phyloP scores from a whole-genome alignment of 1,140 invertebrate genomes.

The Drosophila nikananu region DNA sequence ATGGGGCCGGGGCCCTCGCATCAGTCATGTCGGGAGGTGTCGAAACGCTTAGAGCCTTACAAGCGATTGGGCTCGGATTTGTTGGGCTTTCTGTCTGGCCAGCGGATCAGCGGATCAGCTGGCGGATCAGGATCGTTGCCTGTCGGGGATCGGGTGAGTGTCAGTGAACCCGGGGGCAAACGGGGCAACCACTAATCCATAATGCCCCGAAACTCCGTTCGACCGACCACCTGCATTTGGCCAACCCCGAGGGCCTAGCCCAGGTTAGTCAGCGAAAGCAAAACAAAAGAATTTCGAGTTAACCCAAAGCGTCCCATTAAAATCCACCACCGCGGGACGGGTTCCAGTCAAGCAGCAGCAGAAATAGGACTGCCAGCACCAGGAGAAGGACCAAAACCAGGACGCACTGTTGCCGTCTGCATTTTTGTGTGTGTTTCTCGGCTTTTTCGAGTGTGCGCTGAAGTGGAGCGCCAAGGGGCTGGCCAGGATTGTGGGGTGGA shows the following conservation, averaged over 20 bases:
- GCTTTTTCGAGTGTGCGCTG: conserved; percentile 65
- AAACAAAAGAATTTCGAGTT: conserved; percentile 79
- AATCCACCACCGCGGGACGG: conserved; percentile 60
- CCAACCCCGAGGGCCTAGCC: conserved; percentile 58
- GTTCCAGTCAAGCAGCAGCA: conserved; percentile 23
- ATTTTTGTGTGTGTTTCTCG: conserved; percentile 14
- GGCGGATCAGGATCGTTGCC: conserved; percentile 20
- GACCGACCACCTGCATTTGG: conserved; percentile 66
- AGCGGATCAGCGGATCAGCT: conserved; percentile 34
- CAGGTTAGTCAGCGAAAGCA: conserved; percentile 65
- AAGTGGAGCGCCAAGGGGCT: conserved; percentile 65
- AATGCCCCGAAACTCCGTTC: conserved; percentile 42
- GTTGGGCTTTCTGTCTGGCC: conserved; percentile 57
- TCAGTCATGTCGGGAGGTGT: conserved; percentile 55
- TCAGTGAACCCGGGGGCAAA: conserved; percentile 60
- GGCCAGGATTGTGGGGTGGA: conserved; percentile 8
- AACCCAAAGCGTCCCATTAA: conserved; percentile 77
- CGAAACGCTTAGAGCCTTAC: conserved; percentile 64
- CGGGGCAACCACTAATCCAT: conserved; percentile 61
- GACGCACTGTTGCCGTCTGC: conserved; percentile 48
- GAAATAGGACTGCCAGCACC: conserved; percentile 20
- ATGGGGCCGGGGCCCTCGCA: conserved; percentile 22
- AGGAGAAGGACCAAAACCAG: conserved; percentile 42
- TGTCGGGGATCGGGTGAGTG: conserved; percentile 20
- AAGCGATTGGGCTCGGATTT: conserved; percentile 53